Percentiles rank a stretch among this genome's conserved stretches.
Conservation (phyloP, 2,888 invertebrate species). For the Mythimna lalbum region DNA sequence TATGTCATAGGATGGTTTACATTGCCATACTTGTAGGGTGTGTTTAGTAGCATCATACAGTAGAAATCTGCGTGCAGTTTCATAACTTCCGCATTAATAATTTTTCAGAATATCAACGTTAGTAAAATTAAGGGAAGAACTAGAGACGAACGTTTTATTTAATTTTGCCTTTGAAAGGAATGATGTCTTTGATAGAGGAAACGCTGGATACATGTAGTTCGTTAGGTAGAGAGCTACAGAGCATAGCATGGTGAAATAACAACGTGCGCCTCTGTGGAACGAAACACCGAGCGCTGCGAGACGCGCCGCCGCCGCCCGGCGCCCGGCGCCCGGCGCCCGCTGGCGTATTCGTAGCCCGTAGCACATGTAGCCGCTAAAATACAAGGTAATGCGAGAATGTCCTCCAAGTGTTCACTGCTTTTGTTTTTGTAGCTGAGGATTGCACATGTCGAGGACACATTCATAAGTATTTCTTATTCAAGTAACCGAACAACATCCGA, state of each 20-base stretch:
- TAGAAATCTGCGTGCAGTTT: slow-evolving; percentile 2
- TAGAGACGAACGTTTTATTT: slow-evolving; percentile 36
- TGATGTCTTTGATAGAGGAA: slow-evolving; percentile 63
- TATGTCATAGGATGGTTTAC: slow-evolving; percentile 8
- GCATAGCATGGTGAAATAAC: slow-evolving; percentile 67
- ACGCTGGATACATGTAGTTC: slow-evolving; percentile 54
- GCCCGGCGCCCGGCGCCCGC: neutral
- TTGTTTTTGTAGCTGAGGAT: slow-evolving; percentile 46
- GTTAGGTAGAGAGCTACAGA: slow-evolving; percentile 62
- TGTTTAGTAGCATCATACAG: slow-evolving; percentile 17
- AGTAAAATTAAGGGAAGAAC: slow-evolving; percentile 18
- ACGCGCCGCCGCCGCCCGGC: too few species aligned
- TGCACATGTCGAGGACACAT: slow-evolving; percentile 31
- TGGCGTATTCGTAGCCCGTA: slow-evolving; percentile 28
- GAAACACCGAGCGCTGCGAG: slow-evolving; percentile 38
- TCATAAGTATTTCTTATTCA: slow-evolving; percentile 17
- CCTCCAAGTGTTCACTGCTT: slow-evolving; percentile 37
- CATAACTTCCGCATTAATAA: slow-evolving; percentile 7
- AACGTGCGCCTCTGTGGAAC: slow-evolving; percentile 66
- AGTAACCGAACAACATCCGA: neutral
- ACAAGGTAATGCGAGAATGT: slow-evolving; percentile 44
- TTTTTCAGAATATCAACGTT: slow-evolving; percentile 17
- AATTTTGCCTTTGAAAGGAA: slow-evolving; percentile 32
- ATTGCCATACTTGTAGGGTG: slow-evolving; percentile 24
- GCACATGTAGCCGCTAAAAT: slow-evolving; percentile 60